phyloP scores from a whole-genome alignment of 2,888 invertebrate species.

The Drepana falcataria region DNA sequence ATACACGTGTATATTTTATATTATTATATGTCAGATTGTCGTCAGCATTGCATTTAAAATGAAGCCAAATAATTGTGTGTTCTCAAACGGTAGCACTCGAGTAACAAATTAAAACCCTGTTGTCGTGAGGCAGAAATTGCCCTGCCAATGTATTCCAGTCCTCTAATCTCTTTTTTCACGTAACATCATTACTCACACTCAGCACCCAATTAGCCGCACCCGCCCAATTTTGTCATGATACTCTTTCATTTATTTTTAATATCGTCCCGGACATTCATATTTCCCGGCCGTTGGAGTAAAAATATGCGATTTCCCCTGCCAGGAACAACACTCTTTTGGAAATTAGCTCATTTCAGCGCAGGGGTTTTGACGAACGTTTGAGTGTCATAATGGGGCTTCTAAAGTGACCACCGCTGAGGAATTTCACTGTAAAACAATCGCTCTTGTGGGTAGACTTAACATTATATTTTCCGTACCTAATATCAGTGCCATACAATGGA shows the following conservation, averaged over 20 bases:
- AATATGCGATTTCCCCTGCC: constrained; percentile 37
- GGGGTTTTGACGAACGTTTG: constrained; percentile 7
- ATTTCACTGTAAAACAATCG: too few relatives aligned
- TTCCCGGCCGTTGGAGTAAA: constrained; percentile 26
- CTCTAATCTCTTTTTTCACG: constrained; percentile 11
- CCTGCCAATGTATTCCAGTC: constrained; percentile 1
- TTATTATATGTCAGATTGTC: too few relatives aligned
- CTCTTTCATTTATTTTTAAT: constrained; percentile 46
- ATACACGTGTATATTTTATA: too few relatives aligned
- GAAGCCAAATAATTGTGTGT: too few relatives aligned
- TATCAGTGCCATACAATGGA: too few relatives aligned
- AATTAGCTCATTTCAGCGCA: constrained; percentile 44
- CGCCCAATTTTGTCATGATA: constrained; percentile 33
- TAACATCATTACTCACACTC: constrained; percentile 36
- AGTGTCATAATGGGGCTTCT: too few relatives aligned
- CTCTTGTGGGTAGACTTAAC: too few relatives aligned
- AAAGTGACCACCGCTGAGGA: too few relatives aligned
- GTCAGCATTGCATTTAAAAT: too few relatives aligned
- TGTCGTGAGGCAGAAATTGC: not conserved
- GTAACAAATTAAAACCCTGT: not conserved
- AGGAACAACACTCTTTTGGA: constrained; percentile 49
- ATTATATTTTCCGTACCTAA: too few relatives aligned
- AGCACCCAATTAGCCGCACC: constrained; percentile 42
- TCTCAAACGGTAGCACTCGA: too few relatives aligned
- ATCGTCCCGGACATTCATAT: constrained; percentile 26